phyloP scores from a whole-genome alignment of 2,888 invertebrate species.

The Caenorhabditis sp. region DNA sequence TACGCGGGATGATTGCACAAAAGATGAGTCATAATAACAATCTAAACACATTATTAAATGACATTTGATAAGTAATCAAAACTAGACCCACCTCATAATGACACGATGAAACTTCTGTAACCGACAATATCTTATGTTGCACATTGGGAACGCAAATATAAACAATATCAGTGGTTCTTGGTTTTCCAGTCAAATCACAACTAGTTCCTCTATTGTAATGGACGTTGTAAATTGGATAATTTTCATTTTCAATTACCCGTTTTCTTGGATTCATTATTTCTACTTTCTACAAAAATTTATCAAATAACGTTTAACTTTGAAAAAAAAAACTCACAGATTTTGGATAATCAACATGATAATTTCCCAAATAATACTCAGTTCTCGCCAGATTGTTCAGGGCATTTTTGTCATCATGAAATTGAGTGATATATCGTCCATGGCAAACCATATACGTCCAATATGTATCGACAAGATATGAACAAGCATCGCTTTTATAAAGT shows the following conservation, averaged over 20 bases:
- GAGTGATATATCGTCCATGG: constrained; percentile 78
- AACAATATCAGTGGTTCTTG: constrained; percentile 56
- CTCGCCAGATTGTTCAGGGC: constrained; percentile 72
- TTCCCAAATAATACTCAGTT: constrained; percentile 68
- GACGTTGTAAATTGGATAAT: constrained; percentile 84
- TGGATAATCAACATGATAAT: constrained; percentile 46
- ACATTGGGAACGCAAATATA: constrained; percentile 64
- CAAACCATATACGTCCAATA: constrained; percentile 66
- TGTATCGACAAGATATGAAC: constrained; percentile 72
- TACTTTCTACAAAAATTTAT: constrained; percentile 6
- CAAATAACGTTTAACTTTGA: neutral
- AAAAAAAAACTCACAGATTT: constrained; percentile 23
- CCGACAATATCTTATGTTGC: constrained; percentile 30
- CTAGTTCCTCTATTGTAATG: constrained; percentile 85
- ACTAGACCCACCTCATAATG: constrained; percentile 84
- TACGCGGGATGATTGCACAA: constrained; percentile 88
- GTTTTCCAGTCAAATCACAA: constrained; percentile 84
- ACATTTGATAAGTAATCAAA: neutral
- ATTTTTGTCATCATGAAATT: constrained; percentile 94
- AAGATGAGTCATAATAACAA: constrained; percentile 84
- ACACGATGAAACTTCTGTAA: constrained; percentile 78
- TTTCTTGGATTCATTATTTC: constrained; percentile 61
- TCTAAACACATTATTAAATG: constrained; percentile 75
- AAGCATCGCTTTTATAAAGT: constrained; percentile 64
- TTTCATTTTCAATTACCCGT: constrained; percentile 80